Conservation (phyloP, 2,797 vertebrate species). For the Lutjanus campechanus region DNA sequence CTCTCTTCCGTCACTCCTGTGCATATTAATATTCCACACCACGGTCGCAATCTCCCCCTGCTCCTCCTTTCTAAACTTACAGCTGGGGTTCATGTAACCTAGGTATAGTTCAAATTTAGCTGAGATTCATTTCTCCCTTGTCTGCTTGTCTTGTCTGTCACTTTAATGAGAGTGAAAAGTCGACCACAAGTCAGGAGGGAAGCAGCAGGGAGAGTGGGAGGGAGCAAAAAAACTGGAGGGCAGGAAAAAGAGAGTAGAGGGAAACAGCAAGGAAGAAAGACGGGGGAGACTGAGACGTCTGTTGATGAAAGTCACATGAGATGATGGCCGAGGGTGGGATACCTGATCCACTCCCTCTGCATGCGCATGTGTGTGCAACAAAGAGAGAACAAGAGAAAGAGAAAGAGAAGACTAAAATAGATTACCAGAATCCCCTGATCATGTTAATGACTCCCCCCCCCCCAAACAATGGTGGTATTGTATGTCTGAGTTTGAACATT, state of each 20-base stretch:
- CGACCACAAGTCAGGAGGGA: constrained; percentile 30
- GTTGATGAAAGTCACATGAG: constrained; percentile 61
- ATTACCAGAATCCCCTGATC: constrained; percentile 23
- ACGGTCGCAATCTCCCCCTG: constrained; percentile 2
- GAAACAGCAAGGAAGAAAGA: constrained; percentile 4
- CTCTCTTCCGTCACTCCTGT: constrained; percentile 40
- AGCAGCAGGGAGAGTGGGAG: neutral
- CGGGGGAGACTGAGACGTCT: constrained; percentile 30
- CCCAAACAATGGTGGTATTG: constrained; percentile 40
- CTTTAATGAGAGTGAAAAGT: constrained; percentile 64
- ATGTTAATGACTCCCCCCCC: constrained; percentile 20
- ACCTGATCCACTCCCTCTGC: constrained; percentile 61
- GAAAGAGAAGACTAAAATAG: constrained; percentile 21
- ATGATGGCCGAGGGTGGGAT: constrained; percentile 50
- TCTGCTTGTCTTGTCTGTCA: constrained; percentile 56
- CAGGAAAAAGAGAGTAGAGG: constrained; percentile 9
- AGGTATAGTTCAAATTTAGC: constrained; percentile 48
- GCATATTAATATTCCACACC: constrained; percentile 58
- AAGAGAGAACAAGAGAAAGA: constrained; percentile 6
- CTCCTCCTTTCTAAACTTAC: constrained; percentile 18
- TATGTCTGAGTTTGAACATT: constrained; percentile 22
- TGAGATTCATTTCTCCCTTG: constrained; percentile 28
- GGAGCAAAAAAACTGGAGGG: constrained; percentile 4
- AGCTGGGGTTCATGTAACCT: constrained; percentile 1
- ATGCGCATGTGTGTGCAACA: constrained; percentile 30